These are phyloP conservation scores for Hoplostethus atlanticus DNA, from an alignment of 2,797 vertebrate genomes.

Conservation along the genomic window DNA sequence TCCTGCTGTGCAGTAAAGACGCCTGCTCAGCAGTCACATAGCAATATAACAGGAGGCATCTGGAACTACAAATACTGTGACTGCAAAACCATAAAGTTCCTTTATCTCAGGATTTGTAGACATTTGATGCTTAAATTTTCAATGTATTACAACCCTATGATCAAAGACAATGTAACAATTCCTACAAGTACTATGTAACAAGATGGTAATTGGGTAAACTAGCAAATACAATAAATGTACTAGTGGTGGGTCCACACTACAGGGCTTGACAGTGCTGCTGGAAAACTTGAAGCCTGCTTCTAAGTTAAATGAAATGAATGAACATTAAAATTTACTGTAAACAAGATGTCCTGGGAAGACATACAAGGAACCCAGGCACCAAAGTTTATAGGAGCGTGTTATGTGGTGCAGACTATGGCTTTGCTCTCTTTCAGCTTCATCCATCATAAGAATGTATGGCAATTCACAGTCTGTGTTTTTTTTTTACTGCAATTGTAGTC, in stretches of 20 bases:
- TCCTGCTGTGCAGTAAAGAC: conserved; percentile 7
- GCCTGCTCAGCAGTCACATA: background rate
- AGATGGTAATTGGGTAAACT: conserved; percentile 9
- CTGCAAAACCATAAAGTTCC: background rate
- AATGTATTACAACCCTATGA: background rate
- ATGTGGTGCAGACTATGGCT: background rate
- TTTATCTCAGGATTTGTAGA: background rate
- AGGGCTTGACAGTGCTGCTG: background rate
- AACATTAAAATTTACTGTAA: background rate
- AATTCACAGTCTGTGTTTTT: background rate
- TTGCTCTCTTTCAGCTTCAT: conserved; percentile 12
- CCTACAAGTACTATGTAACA: conserved; percentile 11
- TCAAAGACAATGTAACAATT: background rate
- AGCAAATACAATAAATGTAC: background rate
- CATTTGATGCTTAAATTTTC: background rate
- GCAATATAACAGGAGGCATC: background rate
- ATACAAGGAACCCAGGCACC: background rate
- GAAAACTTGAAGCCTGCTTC: background rate
- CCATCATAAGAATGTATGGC: background rate
- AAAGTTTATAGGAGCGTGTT: background rate
- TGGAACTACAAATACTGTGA: background rate
- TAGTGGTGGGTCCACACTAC: too few relatives aligned
- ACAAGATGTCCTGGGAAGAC: background rate
- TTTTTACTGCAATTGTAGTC: background rate
- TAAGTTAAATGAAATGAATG: conserved; percentile 19